Evolutionary conservation across 1,140 invertebrate species (phyloP), one percentile per base, ranked within the genome.

Genomic region (Hirudo medicinalis): DNA sequence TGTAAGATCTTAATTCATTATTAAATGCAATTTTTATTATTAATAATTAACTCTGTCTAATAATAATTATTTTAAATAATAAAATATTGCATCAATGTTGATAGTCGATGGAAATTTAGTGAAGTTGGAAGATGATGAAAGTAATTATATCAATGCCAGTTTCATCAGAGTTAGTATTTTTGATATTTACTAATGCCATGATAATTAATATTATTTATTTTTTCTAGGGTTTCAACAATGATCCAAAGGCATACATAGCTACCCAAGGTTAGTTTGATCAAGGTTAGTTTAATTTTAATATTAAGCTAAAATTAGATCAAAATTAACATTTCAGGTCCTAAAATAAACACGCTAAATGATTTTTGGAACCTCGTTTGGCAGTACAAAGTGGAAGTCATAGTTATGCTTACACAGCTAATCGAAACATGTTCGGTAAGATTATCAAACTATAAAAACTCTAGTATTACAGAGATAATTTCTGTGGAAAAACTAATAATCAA

Each of bases 291-390:
- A 19, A 63, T 15, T 13, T 63, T 32, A 32, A 25, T 32, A n/a
- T 63, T 36, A 36, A 36, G 6, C 57, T 25, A 63, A 13, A 63
- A 13, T 22, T 15, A 8, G 4, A 13, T 25, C 3, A 63, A 25
- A 5, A 63, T 19, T 63, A 11, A 25, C 57, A 19, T 32, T 29
- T 27, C 40, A 68, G 67, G 36, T 40, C 67, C 67, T 68, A 25
- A 22, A 36, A 32, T 11, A 40, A 32, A 27, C 13, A 68, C 67
- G n/a, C 13, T 68, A 6, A 43, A 27, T 43, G 67, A 68, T 68
- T 68, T 68, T 43, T 68, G 67, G 67, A 8, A 9, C 8, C 22
- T 68, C 11, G 40, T 68, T 68, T 68, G 67, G 67, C 67, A 68
- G n/a, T 29, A 40, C 22, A 40, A 68, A 36, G 67, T 68, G n/a